These are phyloP conservation scores for Pogonognathellus flavescens DNA, from an alignment of 1,140 invertebrate genomes.

Conservation along the genomic window DNA sequence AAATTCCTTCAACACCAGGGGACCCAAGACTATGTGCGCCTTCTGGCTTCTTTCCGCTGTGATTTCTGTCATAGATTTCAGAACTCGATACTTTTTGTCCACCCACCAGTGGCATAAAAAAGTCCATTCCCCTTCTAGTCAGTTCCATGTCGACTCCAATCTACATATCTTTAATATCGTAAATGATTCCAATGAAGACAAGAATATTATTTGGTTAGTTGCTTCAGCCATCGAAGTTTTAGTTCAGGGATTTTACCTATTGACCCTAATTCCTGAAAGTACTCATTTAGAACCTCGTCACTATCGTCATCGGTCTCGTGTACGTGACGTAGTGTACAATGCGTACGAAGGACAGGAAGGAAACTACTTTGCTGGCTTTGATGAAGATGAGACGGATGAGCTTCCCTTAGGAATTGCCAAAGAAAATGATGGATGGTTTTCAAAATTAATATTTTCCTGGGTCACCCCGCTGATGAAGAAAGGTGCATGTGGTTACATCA, in stretches of 20 bases:
- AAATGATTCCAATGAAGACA: not conserved
- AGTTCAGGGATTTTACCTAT: constrained; percentile 68
- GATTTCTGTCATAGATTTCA: constrained; percentile 74
- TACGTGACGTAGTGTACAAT: constrained; percentile 67
- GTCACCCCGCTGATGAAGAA: constrained; percentile 87
- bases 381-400: constrained; percentile 76
- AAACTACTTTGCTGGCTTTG: constrained; percentile 67
- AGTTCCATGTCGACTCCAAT: not conserved
- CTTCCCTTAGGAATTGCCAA: constrained; percentile 83
- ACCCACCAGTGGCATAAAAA: not conserved
- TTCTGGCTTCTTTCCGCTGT: constrained; percentile 78
- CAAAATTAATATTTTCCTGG: constrained; percentile 88
- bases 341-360: constrained; percentile 65
- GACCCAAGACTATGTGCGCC: constrained; percentile 78
- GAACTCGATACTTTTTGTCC: constrained; percentile 67
- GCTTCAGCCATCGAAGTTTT: constrained; percentile 52
- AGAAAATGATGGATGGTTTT: constrained; percentile 79
- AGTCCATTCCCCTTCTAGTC: not conserved
- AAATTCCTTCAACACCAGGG: constrained; percentile 76
- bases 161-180: no score
- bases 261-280: constrained; percentile 70
- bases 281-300: constrained; percentile 68
- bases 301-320: constrained; percentile 67
- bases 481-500: constrained; percentile 81
- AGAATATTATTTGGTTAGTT: constrained; percentile 31